These are phyloP conservation scores for Drosophila pallidifrons DNA, from an alignment of 1,140 invertebrate genomes.

Conservation along the genomic window DNA sequence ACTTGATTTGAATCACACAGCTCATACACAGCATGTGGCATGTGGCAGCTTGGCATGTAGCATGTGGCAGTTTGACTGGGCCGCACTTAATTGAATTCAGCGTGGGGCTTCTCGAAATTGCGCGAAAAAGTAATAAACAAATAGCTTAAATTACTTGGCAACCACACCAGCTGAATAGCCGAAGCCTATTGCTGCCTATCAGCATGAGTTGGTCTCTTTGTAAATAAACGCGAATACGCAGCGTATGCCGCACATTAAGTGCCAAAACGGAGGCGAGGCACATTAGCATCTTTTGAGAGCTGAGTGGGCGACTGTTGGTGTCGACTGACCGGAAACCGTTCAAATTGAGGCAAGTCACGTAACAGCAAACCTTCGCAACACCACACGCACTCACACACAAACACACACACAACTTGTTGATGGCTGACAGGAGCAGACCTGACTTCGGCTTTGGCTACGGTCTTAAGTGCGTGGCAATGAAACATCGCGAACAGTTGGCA, in stretches of 20 bases:
- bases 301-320: too few relatives aligned
- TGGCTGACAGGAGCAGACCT: constrained; percentile 23
- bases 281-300: constrained; percentile 35
- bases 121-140: constrained; percentile 46
- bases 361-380: constrained; percentile 4
- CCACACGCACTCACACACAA: background rate
- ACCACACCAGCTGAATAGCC: constrained; percentile 9
- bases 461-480: constrained; percentile 17
- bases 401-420: constrained; percentile 43
- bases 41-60: constrained; percentile 11
- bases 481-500: constrained; percentile 25
- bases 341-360: constrained; percentile 52
- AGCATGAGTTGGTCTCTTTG: constrained; percentile 8
- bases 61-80: constrained; percentile 17
- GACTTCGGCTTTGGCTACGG: constrained; percentile 1
- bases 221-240: constrained; percentile 44
- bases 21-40: constrained; percentile 26
- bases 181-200: background rate
- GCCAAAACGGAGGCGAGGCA: constrained; percentile 1
- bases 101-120: constrained; percentile 12
- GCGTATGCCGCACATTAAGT: constrained; percentile 42
- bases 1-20: constrained; percentile 31
- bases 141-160: constrained; percentile 48
- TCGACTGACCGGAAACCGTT: constrained; percentile 33
- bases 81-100: constrained; percentile 49